phyloP scores from a whole-genome alignment of 2,888 invertebrate species.

The Calameuta idolon region DNA sequence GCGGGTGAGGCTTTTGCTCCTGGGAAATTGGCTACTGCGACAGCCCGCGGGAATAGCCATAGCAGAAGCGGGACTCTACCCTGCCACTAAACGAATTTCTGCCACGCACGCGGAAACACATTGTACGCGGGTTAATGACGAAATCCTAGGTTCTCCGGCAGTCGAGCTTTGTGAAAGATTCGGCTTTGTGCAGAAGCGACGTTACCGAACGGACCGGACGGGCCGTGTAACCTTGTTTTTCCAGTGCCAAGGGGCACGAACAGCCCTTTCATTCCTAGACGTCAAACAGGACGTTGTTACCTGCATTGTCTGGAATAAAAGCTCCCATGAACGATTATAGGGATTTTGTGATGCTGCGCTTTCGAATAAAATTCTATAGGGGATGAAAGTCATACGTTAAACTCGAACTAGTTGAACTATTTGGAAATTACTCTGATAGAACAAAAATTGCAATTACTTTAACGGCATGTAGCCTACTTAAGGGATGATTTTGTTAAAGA shows the following conservation, averaged over 20 bases:
- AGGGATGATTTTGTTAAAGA: not conserved
- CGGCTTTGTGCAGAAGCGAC: constrained; percentile 2
- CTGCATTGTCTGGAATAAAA: not conserved
- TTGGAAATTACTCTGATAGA: not conserved
- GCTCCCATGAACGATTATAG: not conserved
- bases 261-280: constrained; percentile 25
- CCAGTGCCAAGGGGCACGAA: not conserved
- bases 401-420: not conserved
- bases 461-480: not conserved
- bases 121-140: constrained; percentile 37
- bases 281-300: constrained; percentile 29
- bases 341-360: not conserved
- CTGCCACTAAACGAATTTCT: not conserved
- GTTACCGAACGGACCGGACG: constrained; percentile 17
- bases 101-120: constrained; percentile 11
- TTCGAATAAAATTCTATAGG: not conserved
- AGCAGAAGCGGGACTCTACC: not conserved
- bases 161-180: constrained; percentile 16
- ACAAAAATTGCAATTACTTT: not conserved
- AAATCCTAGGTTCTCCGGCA: constrained; percentile 30
- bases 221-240: constrained; percentile 36
- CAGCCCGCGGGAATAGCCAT: not conserved
- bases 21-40: constrained; percentile 26
- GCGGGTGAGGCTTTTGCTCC: not conserved
- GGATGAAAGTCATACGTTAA: not conserved